phyloP scores from a whole-genome alignment of 2,888 invertebrate species.

The Brassicogethes aeneus region DNA sequence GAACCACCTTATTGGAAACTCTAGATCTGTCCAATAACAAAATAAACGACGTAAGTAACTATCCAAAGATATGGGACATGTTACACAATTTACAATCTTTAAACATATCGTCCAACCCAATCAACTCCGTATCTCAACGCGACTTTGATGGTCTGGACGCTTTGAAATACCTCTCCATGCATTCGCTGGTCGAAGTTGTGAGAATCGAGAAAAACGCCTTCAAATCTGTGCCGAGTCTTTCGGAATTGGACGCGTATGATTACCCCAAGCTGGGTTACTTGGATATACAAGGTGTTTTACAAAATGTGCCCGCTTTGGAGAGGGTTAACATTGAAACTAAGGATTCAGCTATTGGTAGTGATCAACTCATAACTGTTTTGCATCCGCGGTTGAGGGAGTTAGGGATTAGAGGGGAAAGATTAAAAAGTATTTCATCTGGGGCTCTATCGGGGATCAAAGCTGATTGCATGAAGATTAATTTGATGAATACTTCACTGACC shows the following conservation, averaged over 20 bases:
- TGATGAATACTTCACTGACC: conserved; percentile 73
- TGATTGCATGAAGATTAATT: conserved; percentile 58
- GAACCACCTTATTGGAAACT: conserved; percentile 69
- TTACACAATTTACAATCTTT: conserved; percentile 61
- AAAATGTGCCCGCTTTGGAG: conserved; percentile 64
- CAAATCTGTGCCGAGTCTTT: conserved; percentile 59
- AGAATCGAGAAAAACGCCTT: conserved; percentile 79
- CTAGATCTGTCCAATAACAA: conserved; percentile 71
- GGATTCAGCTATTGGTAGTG: conserved; percentile 70
- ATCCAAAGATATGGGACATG: conserved; percentile 59
- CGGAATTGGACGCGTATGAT: conserved; percentile 60
- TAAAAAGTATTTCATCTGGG: conserved; percentile 72
- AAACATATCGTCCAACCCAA: conserved; percentile 79
- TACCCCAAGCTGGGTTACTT: conserved; percentile 75
- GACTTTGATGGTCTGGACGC: conserved; percentile 64
- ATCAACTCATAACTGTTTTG: conserved; percentile 68
- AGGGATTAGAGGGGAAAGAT: conserved; percentile 63
- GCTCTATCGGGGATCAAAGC: conserved; percentile 75
- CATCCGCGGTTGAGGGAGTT: conserved; percentile 70
- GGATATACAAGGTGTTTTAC: conserved; percentile 78
- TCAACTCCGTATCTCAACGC: conserved; percentile 63
- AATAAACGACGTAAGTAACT: conserved; percentile 49
- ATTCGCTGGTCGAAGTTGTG: conserved; percentile 57
- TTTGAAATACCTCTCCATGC: conserved; percentile 49
- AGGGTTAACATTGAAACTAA: conserved; percentile 78